A percentile compares a stretch with the other conserved stretches of the same genome.
These are phyloP conservation scores for Apodemus sylvaticus DNA, from an alignment of 2,113 vertebrate species.

Conservation along the genomic window DNA sequence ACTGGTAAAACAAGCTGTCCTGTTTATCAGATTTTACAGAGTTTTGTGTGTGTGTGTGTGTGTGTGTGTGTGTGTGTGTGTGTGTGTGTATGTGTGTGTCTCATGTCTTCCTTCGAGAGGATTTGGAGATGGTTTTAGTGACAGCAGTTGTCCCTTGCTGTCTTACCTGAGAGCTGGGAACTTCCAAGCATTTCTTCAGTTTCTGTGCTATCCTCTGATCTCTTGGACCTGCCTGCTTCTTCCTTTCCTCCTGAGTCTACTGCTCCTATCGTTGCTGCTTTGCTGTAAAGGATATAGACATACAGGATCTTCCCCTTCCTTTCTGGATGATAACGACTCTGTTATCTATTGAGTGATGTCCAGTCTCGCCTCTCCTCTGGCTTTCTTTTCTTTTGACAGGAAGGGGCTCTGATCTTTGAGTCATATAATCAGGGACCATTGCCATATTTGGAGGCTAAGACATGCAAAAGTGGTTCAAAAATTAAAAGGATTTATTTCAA, in stretches of 20 bases:
- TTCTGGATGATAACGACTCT: neutral
- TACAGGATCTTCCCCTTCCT: neutral
- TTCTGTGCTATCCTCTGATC: neutral
- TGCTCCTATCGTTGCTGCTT: neutral
- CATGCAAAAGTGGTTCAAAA: neutral
- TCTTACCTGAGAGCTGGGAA: neutral
- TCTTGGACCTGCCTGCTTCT: neutral
- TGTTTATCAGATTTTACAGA: neutral
- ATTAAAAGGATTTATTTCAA: slow-evolving; percentile 23
- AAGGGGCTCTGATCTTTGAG: slow-evolving; percentile 20
- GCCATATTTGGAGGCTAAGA: neutral
- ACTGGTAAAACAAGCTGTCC: neutral
- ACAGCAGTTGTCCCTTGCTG: neutral
- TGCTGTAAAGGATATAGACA: neutral
- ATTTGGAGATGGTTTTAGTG: neutral
- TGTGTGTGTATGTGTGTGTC: neutral
- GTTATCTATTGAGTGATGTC: neutral
- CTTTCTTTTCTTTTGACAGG: neutral
- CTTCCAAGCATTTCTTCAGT: neutral
- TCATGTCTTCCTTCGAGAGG: neutral
- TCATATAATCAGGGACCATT: neutral
- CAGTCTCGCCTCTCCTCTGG: neutral
- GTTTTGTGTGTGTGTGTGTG: neutral
- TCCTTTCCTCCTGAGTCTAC: neutral
- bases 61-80: neutral